phyloP scores from a whole-genome alignment of 2,113 vertebrate species.

The Ctenodactylus gundi region DNA sequence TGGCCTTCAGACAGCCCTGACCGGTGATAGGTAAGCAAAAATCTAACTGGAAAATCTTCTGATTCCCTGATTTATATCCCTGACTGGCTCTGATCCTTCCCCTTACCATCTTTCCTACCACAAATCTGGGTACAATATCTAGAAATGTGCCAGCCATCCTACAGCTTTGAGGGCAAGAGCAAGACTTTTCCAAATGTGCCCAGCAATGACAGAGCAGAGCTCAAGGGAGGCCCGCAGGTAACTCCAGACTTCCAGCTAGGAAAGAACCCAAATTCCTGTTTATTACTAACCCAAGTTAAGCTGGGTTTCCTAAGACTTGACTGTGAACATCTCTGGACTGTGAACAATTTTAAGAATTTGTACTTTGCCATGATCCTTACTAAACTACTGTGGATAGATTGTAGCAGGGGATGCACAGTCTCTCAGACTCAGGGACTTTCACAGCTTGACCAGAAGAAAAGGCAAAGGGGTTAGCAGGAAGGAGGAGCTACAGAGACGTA shows the following conservation, averaged over 20 bases:
- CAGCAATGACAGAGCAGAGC: neutral
- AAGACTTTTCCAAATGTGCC: neutral
- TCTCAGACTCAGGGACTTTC: neutral
- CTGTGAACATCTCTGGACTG: neutral
- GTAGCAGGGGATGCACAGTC: neutral
- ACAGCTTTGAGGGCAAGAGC: neutral
- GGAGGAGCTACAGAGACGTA: neutral
- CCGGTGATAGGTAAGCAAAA: neutral
- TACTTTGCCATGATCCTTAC: conserved; percentile 7
- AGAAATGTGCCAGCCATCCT: neutral
- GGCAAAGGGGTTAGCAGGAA: neutral
- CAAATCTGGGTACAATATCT: neutral
- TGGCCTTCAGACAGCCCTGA: neutral
- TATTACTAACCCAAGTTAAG: neutral
- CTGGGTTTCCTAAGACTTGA: neutral
- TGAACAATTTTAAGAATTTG: neutral
- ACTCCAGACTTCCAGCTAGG: neutral
- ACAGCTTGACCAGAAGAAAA: neutral
- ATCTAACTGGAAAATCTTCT: neutral
- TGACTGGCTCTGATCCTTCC: neutral
- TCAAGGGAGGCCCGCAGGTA: neutral
- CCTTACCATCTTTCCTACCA: neutral
- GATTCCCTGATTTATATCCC: neutral
- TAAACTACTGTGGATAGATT: neutral
- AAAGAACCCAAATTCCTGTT: neutral